Conservation (phyloP, 2,797 vertebrate species). For the Tokudaia muenninki region DNA sequence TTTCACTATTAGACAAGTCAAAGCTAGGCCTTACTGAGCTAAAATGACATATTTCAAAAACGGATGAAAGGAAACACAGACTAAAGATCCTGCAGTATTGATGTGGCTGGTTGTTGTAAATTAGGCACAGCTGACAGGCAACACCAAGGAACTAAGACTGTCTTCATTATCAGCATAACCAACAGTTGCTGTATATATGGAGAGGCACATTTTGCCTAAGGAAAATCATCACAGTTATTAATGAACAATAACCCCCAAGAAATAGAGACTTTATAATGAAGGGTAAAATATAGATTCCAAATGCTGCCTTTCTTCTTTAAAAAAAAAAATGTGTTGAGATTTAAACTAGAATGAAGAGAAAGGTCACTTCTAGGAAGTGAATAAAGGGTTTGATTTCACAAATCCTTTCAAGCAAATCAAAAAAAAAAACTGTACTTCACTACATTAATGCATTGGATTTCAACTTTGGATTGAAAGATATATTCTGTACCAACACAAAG, state of each 20-base stretch:
- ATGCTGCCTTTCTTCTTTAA: not conserved
- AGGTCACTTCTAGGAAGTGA: not conserved
- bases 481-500: not conserved
- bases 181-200: not conserved
- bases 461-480: constrained; percentile 6
- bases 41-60: constrained; percentile 1
- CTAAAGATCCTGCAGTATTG: not conserved
- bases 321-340: not conserved
- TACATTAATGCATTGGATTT: not conserved
- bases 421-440: not conserved
- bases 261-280: not conserved
- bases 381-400: not conserved
- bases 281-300: not conserved
- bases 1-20: not conserved
- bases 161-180: not conserved
- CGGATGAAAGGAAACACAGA: not conserved
- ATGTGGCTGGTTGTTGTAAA: not conserved
- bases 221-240: constrained; percentile 10
- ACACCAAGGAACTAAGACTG: not conserved
- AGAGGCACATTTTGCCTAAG: not conserved
- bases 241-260: not conserved
- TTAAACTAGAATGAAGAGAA: not conserved
- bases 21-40: not conserved
- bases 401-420: not conserved
- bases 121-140: not conserved